Evolutionary conservation across 2,797 vertebrate genomes (phyloP), one percentile per base, ranked within the genome.

Genomic region (Lacerta viridis): DNA sequence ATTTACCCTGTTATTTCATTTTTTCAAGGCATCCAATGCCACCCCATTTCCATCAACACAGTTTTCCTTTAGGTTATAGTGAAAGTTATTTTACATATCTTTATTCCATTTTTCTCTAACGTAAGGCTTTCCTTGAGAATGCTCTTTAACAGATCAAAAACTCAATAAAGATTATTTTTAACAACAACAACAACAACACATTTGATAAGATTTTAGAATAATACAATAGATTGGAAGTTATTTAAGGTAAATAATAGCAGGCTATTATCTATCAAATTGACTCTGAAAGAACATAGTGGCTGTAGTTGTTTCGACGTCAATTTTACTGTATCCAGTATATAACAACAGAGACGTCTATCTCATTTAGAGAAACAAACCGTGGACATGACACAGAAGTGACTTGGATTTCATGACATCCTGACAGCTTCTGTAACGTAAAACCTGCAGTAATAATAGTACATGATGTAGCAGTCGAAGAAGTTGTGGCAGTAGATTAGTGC

Each of bases 271-370:
- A 97, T 96, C 95, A 97, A 93, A 86, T 59, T 92, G 92, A 96
- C 90, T 92, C 88, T 88, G 88, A 95, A 85, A 93, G 92, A 97
- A 97, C 96, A 95, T 94, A 94, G 91, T 93, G 93, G 76, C 39
- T 91, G 94, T 80, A 86, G 77, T 91, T 94, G 94, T 95, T 96
- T 97, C 95, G 95, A 41, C 90, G 91, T 86, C 88, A 93, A 91
- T 81, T 93, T 92, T 91, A 95, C 93, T 92, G 93, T 94, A 90
- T 93, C 78, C 95, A 94, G 96, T 95, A 97, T 96, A 96, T 91
- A 95, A 94, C 55, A 84, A 68, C 90, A 91, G 92, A 95, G 95
- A 94, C 92, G 79, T 68, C 25, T 89, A 17, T 88, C 82, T 80
- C 80, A 89, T 55, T 89, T 86, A 80, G 75, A 29, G 36, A 91